These are phyloP conservation scores for Diphyllodes magnificus DNA, from an alignment of 2,113 vertebrate species.

Conservation along the genomic window DNA sequence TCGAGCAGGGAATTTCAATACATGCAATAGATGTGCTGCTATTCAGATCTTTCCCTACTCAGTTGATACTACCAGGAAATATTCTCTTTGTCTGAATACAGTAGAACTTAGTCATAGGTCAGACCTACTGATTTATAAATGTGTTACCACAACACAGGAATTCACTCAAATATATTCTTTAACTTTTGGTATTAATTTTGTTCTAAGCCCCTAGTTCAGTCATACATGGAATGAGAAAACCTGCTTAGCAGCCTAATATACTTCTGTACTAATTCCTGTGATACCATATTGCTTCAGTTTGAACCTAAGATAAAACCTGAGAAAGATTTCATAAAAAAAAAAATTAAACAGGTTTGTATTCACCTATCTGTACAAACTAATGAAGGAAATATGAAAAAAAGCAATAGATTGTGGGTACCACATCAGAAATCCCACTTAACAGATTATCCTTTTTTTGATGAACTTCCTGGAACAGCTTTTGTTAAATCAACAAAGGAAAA, in stretches of 20 bases:
- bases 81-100: background rate
- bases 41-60: background rate
- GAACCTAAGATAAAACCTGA: background rate
- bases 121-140: background rate
- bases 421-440: conserved; percentile 9
- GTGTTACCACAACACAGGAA: background rate
- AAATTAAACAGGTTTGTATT: background rate
- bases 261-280: background rate
- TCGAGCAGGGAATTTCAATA: background rate
- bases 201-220: background rate
- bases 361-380: background rate
- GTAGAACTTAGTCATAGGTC: background rate
- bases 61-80: background rate
- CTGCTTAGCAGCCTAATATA: background rate
- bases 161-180: background rate
- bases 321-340: background rate
- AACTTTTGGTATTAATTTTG: background rate
- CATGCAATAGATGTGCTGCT: background rate
- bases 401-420: background rate
- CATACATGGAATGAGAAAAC: background rate
- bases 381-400: background rate
- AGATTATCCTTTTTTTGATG: background rate
- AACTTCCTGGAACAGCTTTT: background rate
- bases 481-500: background rate
- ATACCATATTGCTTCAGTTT: background rate